Evolutionary conservation across 2,888 invertebrate genomes (phyloP).

Genomic region (Myopa tessellatipennis): DNA sequence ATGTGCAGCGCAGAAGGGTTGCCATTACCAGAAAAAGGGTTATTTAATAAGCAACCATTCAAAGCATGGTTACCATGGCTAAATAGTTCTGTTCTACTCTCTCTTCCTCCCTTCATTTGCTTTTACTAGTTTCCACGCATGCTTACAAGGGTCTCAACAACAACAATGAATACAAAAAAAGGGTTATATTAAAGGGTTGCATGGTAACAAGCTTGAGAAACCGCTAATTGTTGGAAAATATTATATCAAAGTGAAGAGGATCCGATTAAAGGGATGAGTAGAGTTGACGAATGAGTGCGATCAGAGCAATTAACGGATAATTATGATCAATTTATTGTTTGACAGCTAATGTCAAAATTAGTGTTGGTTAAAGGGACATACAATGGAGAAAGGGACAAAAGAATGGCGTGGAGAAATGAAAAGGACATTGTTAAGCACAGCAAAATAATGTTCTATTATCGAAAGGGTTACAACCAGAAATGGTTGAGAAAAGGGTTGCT

Average conservation of each 20-base stretch:
- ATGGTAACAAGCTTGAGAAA: conserved; percentile 1
- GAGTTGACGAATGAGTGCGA: not conserved
- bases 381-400: not conserved
- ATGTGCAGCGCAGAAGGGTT: too few species aligned
- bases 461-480: not conserved
- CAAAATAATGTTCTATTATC: not conserved
- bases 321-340: conserved; percentile 23
- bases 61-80: too few species aligned
- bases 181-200: not conserved
- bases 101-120: too few species aligned
- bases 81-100: too few species aligned
- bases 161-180: not conserved
- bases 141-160: not conserved
- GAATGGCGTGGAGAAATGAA: not conserved
- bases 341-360: conserved; percentile 31
- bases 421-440: not conserved
- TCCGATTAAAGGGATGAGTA: not conserved
- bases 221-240: conserved; percentile 34
- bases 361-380: too few species aligned
- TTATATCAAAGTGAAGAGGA: conserved; percentile 31
- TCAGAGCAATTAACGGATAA: conserved; percentile 22
- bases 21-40: not conserved
- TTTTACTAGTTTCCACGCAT: not conserved
- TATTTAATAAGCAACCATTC: not conserved
- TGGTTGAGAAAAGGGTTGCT: too few species aligned